Conservation (phyloP, 2,888 invertebrate species). For the Blera fallax region DNA sequence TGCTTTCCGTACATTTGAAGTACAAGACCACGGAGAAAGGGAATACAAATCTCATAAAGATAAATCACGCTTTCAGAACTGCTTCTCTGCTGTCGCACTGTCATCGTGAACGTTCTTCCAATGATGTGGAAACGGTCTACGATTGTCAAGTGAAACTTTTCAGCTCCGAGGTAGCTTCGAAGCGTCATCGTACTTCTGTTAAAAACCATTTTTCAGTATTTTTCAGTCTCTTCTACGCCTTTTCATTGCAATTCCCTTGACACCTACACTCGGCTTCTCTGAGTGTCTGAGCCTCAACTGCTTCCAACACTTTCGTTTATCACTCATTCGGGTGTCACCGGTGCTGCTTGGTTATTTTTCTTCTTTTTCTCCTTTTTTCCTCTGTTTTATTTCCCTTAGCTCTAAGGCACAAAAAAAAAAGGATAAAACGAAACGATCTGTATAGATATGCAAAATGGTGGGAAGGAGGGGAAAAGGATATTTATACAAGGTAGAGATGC, state of each 20-base stretch:
- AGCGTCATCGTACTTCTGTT: constrained; percentile 25
- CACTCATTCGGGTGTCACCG: constrained; percentile 54
- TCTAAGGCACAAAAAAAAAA: neutral
- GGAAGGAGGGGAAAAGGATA: neutral
- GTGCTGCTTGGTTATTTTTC: neutral
- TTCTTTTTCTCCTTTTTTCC: neutral
- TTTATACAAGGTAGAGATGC: constrained; percentile 5
- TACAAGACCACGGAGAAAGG: neutral
- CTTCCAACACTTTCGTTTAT: constrained; percentile 55
- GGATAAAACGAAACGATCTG: neutral
- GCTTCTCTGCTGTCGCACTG: constrained; percentile 38
- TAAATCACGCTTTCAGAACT: constrained; percentile 61
- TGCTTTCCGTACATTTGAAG: neutral
- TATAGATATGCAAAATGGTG: neutral
- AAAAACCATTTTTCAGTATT: constrained; percentile 12
- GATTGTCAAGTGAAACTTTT: constrained; percentile 62
- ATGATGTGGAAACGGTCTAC: constrained; percentile 63
- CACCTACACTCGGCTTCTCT: constrained; percentile 16
- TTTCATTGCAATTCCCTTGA: constrained; percentile 50
- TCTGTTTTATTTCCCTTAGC: constrained; percentile 12
- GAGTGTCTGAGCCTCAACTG: neutral
- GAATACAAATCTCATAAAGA: constrained; percentile 55
- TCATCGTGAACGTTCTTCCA: constrained; percentile 23
- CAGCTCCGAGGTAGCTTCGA: constrained; percentile 45
- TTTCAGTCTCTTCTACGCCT: constrained; percentile 29